Base-by-base conservation (phyloP, 2,113 vertebrate species). In the Oophaga pumilio region DNA sequence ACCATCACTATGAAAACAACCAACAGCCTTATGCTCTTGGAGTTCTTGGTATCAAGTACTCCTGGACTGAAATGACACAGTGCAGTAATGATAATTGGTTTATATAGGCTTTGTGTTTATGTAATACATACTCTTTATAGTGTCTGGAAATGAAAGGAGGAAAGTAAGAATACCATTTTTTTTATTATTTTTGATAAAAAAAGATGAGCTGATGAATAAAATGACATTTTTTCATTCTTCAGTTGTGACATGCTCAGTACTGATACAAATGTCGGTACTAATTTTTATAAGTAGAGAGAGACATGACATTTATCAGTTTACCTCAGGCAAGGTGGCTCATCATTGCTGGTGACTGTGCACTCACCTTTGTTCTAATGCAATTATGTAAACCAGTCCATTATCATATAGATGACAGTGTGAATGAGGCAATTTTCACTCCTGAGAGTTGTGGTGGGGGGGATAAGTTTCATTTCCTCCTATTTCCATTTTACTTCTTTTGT, bases 301-400 rank as follows among this genome's bases (percentile, higher is more conserved):
- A 56, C n/a, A 17, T 56, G 50, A 52, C 50, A 53, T 77, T 52
- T 77, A 77, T 24, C 33, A 53, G 22, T 77, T 56, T 56, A 52
- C 76, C 76, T 77, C 22, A 77, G 76, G 76, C 76, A 56, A 77
- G 76, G 49, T 77, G 50, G 76, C 76, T 77, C 76, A 53, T 77
- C 50, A 13, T n/a, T 77, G 76, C 76, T 77, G 12, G 6, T 77
- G 76, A 77, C 50, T 43, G 28, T 7, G 28, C 13, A 9, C 76
- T 76, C 73, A 76, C 43, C 73, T 76, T 76, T 77, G 22, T 53
- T 77, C 76, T 77, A 77, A 77, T 77, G 22, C 22, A 77, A 77
- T 77, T 77, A 77, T 77, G 76, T 77, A 77, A 77, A 53, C 76
- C 76, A 53, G 15, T 6, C 49, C 49, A 77, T 77, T 53, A 77